phyloP scores from a whole-genome alignment of 92 coral and sea anemone genomes.

The Porites cylindrica region DNA sequence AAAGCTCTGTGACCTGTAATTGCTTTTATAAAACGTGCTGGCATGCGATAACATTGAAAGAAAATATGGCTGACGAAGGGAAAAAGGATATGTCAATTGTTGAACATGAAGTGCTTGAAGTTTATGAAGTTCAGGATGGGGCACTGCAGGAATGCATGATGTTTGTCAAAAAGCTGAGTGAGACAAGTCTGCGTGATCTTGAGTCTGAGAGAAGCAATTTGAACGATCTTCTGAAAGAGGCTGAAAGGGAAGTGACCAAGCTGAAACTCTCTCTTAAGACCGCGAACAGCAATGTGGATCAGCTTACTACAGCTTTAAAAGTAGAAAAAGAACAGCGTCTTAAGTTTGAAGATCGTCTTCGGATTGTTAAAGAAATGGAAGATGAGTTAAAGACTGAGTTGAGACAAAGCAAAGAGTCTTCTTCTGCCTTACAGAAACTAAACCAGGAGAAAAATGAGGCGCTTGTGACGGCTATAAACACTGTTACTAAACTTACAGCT shows the following conservation, averaged over 20 bases:
- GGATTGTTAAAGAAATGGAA: constrained; percentile 54
- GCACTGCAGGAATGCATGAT: constrained; percentile 97
- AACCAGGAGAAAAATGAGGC: constrained; percentile 10
- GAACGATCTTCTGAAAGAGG: constrained; percentile 82
- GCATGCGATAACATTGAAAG: neutral
- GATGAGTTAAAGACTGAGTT: constrained; percentile 66
- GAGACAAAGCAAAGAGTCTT: constrained; percentile 25
- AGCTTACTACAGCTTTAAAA: constrained; percentile 54
- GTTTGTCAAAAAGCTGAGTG: constrained; percentile 98
- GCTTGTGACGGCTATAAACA: constrained; percentile 10
- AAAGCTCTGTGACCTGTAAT: constrained; percentile 34
- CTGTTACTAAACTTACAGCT: constrained; percentile 18
- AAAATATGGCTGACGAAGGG: constrained; percentile 54
- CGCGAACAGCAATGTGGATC: constrained; percentile 77
- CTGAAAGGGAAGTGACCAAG: constrained; percentile 89
- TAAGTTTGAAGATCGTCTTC: constrained; percentile 68
- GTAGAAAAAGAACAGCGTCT: constrained; percentile 67
- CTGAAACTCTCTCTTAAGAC: constrained; percentile 78
- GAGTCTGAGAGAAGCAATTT: constrained; percentile 85
- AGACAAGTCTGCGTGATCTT: constrained; percentile 89
- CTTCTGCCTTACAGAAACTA: constrained; percentile 7
- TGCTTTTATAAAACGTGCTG: neutral
- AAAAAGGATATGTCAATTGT: constrained; percentile 85
- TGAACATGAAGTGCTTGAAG: constrained; percentile 93
- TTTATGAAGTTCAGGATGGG: constrained; percentile 87